Base-by-base conservation (phyloP, 2,888 invertebrate species). In the Salticus scenicus region DNA sequence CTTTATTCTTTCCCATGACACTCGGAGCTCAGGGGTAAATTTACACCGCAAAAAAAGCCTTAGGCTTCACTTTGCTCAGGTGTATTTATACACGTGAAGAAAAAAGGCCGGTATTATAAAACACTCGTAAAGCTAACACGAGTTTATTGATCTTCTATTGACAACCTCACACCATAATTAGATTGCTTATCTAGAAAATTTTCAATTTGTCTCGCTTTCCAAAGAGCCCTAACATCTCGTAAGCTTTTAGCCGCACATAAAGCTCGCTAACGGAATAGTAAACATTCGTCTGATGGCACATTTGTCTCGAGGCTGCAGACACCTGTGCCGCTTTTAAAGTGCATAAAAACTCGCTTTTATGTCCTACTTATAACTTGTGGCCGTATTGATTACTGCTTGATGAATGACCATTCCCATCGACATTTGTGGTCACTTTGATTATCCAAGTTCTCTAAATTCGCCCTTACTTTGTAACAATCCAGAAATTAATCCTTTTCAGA, bases 271-370 rank as follows among this genome's bases (percentile, higher is more conserved):
- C 42, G 17, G 47, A 67, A 72, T 42, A 64, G 82, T 75, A 71
- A 82, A 64, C 73, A 82, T 75, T 66, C 69, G 75, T 71, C 82
- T 64, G 31, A 64, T 63, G 41, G 74, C 82, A 82, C 81, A 70
- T 75, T 82, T 82, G 7, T 69, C 81, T 75, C 41, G 70, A 8
- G 81, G 81, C 75, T 30, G 17, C 27, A 70, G 70, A 75, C 82
- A 82, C 75, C 82, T 82, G 82, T 63, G 33, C 63, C 70, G 30
- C 10, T 64, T 82, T 82, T 75, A 82, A 82, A 82, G 63, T 74
- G 64, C 71, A 70, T 63, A 75, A 82, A 82, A 82, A 31, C 42
- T 75, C 47, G 63, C 33, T 37, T 81, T 80, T 41, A 51, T 70
- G 24, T 24, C 17, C 64, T 28, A 14, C 64, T 66, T 47, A 47